Evolutionary conservation across 2,113 vertebrate genomes (phyloP).

Genomic region (Calidris pygmaea): DNA sequence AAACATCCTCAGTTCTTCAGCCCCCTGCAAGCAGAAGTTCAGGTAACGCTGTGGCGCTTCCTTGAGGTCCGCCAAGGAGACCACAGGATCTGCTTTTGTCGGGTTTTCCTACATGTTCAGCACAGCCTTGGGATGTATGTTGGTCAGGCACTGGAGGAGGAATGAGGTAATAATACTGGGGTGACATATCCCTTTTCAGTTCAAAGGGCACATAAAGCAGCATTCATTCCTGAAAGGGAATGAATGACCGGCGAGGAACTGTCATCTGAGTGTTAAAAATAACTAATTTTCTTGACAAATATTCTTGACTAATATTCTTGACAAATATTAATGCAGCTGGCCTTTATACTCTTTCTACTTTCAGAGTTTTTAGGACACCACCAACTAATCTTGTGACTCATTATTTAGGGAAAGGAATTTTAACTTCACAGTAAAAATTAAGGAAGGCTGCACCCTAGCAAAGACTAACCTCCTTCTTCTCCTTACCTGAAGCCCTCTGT

Average conservation of each 20-base stretch:
- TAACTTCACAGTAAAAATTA: background rate
- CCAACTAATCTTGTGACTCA: background rate
- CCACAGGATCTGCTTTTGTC: background rate
- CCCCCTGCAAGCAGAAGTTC: background rate
- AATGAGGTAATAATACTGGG: background rate
- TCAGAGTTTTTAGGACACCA: background rate
- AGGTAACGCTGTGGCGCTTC: accelerated
- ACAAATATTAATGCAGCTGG: background rate
- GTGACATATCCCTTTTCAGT: background rate
- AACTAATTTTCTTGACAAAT: background rate
- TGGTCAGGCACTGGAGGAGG: background rate
- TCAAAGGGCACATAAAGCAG: background rate
- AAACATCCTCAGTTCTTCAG: background rate
- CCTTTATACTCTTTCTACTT: background rate
- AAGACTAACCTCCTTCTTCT: background rate
- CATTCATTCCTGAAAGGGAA: background rate
- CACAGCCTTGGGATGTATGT: background rate
- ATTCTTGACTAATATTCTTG: background rate
- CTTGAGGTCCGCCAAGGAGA: background rate
- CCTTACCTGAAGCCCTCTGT: background rate
- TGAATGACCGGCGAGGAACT: background rate
- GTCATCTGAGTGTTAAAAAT: background rate
- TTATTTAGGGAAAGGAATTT: background rate
- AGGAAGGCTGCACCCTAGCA: background rate
- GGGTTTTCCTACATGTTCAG: background rate